Conservation (phyloP, 2,797 vertebrate species). For the Astyanax mexicanus region DNA sequence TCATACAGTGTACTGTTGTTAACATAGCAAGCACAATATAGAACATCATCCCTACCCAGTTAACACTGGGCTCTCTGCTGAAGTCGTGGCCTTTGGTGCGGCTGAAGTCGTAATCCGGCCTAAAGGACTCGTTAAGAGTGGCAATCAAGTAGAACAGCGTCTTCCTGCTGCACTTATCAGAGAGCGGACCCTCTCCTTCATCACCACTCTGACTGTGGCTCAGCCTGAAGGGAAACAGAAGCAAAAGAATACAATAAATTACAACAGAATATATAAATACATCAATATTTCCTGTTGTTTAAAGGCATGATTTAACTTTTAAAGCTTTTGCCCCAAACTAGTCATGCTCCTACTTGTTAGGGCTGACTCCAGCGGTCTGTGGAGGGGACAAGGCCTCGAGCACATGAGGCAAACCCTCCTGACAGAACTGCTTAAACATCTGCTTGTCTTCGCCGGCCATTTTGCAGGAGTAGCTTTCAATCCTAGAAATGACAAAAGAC, state of each 20-base stretch:
- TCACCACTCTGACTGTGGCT: conserved; percentile 67
- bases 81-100: conserved; percentile 67
- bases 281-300: not conserved
- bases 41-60: conserved; percentile 62
- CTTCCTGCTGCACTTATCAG: conserved; percentile 69
- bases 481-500: conserved; percentile 48
- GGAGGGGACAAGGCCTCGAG: conserved; percentile 68
- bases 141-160: conserved; percentile 69
- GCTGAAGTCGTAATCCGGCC: conserved; percentile 71
- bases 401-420: conserved; percentile 67
- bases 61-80: conserved; percentile 67
- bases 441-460: conserved; percentile 74
- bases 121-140: conserved; percentile 68
- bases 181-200: conserved; percentile 64
- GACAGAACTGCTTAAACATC: conserved; percentile 73
- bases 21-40: no score
- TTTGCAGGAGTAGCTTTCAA: conserved; percentile 73
- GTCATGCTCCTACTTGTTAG: conserved; percentile 61
- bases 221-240: conserved; percentile 50
- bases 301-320: not conserved
- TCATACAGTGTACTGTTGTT: no score
- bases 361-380: conserved; percentile 64
- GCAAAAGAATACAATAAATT: not conserved
- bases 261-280: not conserved
- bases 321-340: not conserved